Percentiles rank a stretch among this genome's conserved stretches.
phyloP scores from a whole-genome alignment of 2,113 vertebrate genomes.

The Cryptomyrus ogoouensis region DNA sequence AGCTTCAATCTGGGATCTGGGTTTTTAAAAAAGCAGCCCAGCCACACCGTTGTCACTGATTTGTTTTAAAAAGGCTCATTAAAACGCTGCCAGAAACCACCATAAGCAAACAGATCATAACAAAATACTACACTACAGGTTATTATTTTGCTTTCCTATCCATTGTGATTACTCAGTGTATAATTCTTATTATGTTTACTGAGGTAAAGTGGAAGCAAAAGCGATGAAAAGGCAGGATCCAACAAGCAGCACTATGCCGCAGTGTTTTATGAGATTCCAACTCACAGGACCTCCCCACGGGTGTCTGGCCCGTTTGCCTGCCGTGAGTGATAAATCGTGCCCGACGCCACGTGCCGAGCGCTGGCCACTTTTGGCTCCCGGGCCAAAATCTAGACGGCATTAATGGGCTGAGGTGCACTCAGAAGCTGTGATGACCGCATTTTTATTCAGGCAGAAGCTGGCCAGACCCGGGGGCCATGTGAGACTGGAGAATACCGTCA shows the following conservation, averaged over 20 bases:
- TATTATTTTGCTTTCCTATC: conserved; percentile 9
- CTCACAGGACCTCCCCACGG: background rate
- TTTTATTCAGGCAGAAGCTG: conserved; percentile 1
- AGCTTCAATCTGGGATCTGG: background rate
- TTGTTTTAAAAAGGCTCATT: background rate
- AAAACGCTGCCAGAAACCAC: background rate
- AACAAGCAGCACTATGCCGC: background rate
- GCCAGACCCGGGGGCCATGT: background rate
- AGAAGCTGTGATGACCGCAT: conserved; percentile 6
- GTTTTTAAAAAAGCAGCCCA: background rate
- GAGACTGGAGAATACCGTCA: background rate
- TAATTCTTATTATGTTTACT: conserved; percentile 4
- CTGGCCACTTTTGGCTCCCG: background rate
- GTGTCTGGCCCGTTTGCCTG: background rate
- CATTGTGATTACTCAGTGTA: background rate
- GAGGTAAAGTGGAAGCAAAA: conserved; percentile 1
- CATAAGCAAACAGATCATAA: conserved; percentile 5
- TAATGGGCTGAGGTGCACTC: background rate
- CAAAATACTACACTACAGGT: background rate
- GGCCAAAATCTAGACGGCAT: background rate
- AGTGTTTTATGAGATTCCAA: background rate
- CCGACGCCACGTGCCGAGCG: background rate
- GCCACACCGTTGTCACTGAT: background rate
- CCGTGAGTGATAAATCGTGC: background rate
- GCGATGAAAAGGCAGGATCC: background rate